A percentile compares a stretch with the other conserved stretches of the same genome.
phyloP scores from a whole-genome alignment of 2,113 vertebrate species.

The Mixornis gularis region DNA sequence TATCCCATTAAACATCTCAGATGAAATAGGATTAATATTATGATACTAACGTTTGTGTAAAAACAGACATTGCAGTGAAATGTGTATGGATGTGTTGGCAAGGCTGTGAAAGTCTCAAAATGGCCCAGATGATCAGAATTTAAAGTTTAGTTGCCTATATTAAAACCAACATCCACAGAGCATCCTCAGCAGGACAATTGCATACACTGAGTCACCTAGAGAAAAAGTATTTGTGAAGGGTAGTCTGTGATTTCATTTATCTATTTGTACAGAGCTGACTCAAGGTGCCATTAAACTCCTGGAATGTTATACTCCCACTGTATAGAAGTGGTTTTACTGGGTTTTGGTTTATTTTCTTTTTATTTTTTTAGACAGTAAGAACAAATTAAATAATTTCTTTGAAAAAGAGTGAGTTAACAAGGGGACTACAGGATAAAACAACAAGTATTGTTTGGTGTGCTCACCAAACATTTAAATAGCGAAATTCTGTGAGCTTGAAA shows the following conservation, averaged over 20 bases:
- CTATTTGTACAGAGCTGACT: background rate
- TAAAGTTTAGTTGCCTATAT: background rate
- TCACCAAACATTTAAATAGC: background rate
- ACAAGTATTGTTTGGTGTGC: rapidly evolving
- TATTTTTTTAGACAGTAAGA: background rate
- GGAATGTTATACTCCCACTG: background rate
- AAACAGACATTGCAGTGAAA: conserved; percentile 2
- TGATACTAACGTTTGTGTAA: background rate
- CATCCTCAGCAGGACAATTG: background rate
- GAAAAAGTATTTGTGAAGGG: background rate
- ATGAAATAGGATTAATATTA: conserved; percentile 27
- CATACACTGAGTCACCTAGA: background rate
- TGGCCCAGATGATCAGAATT: background rate
- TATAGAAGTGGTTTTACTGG: background rate
- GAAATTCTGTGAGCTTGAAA: background rate
- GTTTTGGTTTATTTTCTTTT: background rate
- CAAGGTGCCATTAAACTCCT: background rate
- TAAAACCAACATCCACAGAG: background rate
- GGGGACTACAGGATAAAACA: background rate
- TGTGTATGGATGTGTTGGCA: background rate
- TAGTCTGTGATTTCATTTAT: background rate
- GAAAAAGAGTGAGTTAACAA: background rate
- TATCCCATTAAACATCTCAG: conserved; percentile 24
- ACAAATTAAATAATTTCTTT: background rate
- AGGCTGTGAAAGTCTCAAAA: background rate